phyloP scores from a whole-genome alignment of 2,888 invertebrate species.

The Plemyria rubiginata region DNA sequence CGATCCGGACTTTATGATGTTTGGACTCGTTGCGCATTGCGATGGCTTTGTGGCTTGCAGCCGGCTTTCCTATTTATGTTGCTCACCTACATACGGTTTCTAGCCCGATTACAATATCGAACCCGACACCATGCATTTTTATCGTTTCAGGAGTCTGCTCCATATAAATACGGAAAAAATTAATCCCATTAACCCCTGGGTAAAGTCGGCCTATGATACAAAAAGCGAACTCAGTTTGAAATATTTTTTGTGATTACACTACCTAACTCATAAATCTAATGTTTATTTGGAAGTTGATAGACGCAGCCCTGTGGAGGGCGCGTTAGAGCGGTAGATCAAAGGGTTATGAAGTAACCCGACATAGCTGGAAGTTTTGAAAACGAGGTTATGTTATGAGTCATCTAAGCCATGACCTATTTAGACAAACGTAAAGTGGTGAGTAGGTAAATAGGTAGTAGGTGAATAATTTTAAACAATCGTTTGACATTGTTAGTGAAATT shows the following conservation, averaged over 20 bases:
- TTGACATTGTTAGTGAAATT: background rate
- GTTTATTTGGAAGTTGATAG: background rate
- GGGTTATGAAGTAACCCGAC: constrained; percentile 17
- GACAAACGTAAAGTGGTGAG: background rate
- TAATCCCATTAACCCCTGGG: too few relatives aligned
- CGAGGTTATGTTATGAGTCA: background rate
- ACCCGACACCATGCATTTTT: too few relatives aligned
- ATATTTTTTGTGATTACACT: background rate
- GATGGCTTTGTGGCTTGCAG: constrained; percentile 21
- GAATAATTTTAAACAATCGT: background rate
- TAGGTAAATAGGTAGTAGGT: background rate
- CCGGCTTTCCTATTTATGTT: constrained; percentile 13
- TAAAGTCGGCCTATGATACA: background rate
- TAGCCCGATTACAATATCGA: background rate
- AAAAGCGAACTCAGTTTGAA: background rate
- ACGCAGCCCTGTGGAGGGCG: background rate
- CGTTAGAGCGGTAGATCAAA: constrained; percentile 20
- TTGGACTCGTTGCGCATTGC: constrained; percentile 24
- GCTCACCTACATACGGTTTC: background rate
- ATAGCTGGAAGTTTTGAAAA: background rate
- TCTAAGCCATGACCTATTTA: background rate
- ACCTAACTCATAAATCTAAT: background rate
- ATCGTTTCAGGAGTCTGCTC: too few relatives aligned
- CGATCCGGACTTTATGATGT: constrained; percentile 27
- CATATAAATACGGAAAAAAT: too few relatives aligned